Conservation (phyloP, 2,888 invertebrate species). For the Scrobipalpa atriplicella region DNA sequence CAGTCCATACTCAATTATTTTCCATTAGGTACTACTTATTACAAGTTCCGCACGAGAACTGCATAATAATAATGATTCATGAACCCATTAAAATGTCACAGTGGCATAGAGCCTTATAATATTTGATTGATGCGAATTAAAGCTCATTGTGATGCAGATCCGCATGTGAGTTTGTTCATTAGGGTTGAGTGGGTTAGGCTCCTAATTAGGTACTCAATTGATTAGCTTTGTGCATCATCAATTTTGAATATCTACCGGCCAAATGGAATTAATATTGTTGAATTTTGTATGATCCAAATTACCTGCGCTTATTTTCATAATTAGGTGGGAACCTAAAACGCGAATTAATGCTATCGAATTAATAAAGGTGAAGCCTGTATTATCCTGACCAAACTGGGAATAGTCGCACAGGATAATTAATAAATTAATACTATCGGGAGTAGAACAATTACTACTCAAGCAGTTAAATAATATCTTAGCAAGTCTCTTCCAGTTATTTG, state of each 20-base stretch:
- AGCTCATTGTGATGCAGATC: not conserved
- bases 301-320: too few relatives aligned
- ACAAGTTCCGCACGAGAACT: not conserved
- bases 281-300: not conserved
- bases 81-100: not conserved
- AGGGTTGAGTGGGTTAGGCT: conserved; percentile 11
- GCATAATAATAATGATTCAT: not conserved
- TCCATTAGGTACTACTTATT: not conserved
- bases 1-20: too few relatives aligned
- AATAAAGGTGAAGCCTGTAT: too few relatives aligned
- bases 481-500: conserved; percentile 2
- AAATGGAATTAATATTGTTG: not conserved
- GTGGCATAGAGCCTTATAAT: not conserved
- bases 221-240: conserved; percentile 7
- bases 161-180: conserved; percentile 11
- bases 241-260: not conserved
- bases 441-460: too few relatives aligned
- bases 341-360: too few relatives aligned
- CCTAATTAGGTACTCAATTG: conserved; percentile 5
- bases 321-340: too few relatives aligned
- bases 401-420: too few relatives aligned
- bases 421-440: too few relatives aligned
- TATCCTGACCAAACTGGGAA: too few relatives aligned
- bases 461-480: not conserved
- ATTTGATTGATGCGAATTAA: not conserved